Conservation (phyloP, 2,797 vertebrate genomes). For the Cryptoprocta ferox region DNA sequence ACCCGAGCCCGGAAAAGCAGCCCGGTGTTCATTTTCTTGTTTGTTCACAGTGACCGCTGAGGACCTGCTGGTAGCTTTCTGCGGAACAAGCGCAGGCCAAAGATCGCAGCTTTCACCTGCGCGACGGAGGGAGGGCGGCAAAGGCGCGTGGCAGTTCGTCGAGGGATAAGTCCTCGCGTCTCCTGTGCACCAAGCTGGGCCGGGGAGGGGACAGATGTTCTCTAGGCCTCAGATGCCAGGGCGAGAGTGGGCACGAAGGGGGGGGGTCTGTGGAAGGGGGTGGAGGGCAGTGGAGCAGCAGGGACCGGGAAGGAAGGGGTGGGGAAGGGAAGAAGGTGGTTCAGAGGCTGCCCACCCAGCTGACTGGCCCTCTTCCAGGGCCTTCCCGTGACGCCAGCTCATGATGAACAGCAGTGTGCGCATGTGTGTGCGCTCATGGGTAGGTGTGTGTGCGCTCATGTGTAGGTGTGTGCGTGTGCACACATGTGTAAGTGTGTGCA, state of each 20-base stretch:
- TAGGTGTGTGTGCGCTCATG: background rate
- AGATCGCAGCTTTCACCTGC: background rate
- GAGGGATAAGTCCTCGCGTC: background rate
- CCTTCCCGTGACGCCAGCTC: background rate
- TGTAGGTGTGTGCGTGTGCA: background rate
- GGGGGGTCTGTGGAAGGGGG: too few species aligned
- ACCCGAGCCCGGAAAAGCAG: accelerated
- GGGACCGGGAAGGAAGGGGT: background rate
- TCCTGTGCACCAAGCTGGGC: background rate
- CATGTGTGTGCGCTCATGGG: background rate
- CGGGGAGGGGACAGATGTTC: background rate
- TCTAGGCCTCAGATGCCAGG: background rate
- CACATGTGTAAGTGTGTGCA: too few species aligned
- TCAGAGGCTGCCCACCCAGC: background rate
- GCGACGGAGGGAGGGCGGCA: accelerated
- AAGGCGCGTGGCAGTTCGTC: background rate
- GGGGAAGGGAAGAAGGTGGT: too few species aligned
- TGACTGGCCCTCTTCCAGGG: background rate
- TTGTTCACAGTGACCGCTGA: background rate
- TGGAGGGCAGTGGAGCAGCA: background rate
- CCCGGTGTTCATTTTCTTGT: background rate
- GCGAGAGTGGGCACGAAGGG: background rate
- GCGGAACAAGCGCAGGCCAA: background rate
- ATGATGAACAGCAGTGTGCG: background rate
- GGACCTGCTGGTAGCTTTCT: background rate